Conservation (phyloP, 30 jellyfish, hydroid and myxozoan genomes). For the Aurelia sp. region DNA sequence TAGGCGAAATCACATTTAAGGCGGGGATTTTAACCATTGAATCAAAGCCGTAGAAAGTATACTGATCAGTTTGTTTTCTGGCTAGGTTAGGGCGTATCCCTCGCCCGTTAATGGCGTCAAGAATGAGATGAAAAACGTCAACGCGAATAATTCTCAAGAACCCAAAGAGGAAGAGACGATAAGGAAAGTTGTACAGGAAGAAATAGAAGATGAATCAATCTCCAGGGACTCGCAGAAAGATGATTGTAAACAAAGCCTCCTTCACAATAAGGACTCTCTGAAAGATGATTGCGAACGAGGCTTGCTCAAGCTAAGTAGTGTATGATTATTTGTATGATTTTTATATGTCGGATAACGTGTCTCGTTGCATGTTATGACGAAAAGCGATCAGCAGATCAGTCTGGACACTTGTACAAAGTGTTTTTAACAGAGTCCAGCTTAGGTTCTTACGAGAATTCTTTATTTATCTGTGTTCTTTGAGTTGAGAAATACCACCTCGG, state of each 20-base stretch:
- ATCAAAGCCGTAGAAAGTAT: too few species aligned
- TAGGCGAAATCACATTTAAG: neutral
- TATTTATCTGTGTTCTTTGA: too few species aligned
- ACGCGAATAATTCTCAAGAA: conserved; percentile 10
- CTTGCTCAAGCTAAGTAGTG: conserved; percentile 88
- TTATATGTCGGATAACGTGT: too few species aligned
- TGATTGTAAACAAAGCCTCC: conserved; percentile 40
- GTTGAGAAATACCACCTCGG: too few species aligned
- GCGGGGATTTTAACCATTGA: too few species aligned
- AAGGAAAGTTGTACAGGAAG: neutral
- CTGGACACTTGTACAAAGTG: too few species aligned
- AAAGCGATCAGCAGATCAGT: too few species aligned
- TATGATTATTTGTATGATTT: conserved; percentile 13
- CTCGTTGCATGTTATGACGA: too few species aligned
- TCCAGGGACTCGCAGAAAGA: conserved; percentile 31
- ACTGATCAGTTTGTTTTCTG: conserved; percentile 30
- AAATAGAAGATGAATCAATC: conserved; percentile 14
- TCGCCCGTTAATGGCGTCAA: conserved; percentile 72
- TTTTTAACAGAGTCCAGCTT: too few species aligned
- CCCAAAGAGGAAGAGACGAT: neutral
- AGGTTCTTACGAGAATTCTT: too few species aligned
- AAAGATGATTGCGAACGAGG: conserved; percentile 83
- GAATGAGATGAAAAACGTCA: neutral
- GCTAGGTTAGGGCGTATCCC: conserved; percentile 73
- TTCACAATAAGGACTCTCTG: conserved; percentile 47